These are phyloP conservation scores for Drosophila pruinosa DNA, from an alignment of 1,140 invertebrate genomes.

Conservation along the genomic window DNA sequence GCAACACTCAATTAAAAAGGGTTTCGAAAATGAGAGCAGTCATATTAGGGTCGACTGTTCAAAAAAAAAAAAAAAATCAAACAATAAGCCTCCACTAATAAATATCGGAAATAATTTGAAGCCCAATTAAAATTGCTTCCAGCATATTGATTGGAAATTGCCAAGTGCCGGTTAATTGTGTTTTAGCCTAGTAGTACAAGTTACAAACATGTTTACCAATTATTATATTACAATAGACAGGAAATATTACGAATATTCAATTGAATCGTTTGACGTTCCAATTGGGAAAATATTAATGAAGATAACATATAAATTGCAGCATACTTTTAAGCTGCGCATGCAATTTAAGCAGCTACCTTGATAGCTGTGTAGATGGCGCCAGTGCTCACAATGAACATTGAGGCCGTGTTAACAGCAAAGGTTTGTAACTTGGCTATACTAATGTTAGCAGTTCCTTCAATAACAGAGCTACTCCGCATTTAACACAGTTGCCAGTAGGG, in stretches of 20 bases:
- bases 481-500: neutral
- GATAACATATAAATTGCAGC: neutral
- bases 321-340: conserved; percentile 24
- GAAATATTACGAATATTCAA: neutral
- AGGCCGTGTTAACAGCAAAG: neutral
- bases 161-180: neutral
- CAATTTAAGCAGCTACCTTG: neutral
- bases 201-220: neutral
- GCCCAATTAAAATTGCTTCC: neutral
- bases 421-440: conserved; percentile 6
- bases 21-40: conserved; percentile 1
- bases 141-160: neutral
- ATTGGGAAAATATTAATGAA: neutral
- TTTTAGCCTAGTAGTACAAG: neutral
- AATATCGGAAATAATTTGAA: neutral
- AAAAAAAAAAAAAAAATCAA: too few species aligned
- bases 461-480: neutral
- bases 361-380: conserved; percentile 18
- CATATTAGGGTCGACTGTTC: neutral
- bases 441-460: neutral
- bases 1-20: conserved; percentile 17
- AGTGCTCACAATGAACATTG: neutral
- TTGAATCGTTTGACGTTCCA: neutral
- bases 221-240: neutral
- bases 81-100: conserved; percentile 6